Conservation (phyloP, 2,797 vertebrate species). For the Acanthurus tractus region DNA sequence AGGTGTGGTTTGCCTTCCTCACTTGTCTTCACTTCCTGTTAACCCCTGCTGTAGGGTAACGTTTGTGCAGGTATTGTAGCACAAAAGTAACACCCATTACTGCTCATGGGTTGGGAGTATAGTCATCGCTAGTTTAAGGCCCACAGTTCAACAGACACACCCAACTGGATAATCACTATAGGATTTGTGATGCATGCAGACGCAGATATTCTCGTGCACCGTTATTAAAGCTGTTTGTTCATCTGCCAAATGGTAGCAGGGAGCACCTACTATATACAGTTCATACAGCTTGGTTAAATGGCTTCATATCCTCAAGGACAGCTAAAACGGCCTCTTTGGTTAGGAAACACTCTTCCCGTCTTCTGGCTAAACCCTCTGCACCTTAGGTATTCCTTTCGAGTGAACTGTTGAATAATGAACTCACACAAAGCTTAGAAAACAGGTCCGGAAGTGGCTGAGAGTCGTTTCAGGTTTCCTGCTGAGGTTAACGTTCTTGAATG, state of each 20-base stretch:
- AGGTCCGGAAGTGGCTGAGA: conserved; percentile 77
- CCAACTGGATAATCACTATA: conserved; percentile 61
- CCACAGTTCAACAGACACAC: conserved; percentile 59
- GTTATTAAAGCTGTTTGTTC: conserved; percentile 68
- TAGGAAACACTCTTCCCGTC: conserved; percentile 34
- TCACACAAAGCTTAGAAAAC: conserved; percentile 52
- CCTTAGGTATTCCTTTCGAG: conserved; percentile 14
- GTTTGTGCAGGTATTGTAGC: conserved; percentile 40
- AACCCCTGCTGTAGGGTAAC: conserved; percentile 39
- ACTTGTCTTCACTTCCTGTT: conserved; percentile 67
- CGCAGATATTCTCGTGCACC: conserved; percentile 45
- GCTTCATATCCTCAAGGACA: conserved; percentile 54
- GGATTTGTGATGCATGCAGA: conserved; percentile 54
- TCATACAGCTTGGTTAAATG: conserved; percentile 37
- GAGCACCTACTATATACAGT: conserved; percentile 56
- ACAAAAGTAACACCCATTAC: conserved; percentile 11
- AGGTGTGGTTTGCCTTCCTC: conserved; percentile 56
- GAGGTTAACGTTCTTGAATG: conserved; percentile 68
- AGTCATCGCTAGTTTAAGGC: conserved; percentile 57
- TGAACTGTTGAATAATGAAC: conserved; percentile 58
- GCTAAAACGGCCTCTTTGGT: conserved; percentile 33
- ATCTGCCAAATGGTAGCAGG: conserved; percentile 55
- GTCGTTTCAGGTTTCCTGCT: conserved; percentile 80
- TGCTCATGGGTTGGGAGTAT: conserved; percentile 19
- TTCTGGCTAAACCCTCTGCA: conserved; percentile 29